Conservation (phyloP, 2,888 invertebrate genomes). For the Ormia ochracea region DNA sequence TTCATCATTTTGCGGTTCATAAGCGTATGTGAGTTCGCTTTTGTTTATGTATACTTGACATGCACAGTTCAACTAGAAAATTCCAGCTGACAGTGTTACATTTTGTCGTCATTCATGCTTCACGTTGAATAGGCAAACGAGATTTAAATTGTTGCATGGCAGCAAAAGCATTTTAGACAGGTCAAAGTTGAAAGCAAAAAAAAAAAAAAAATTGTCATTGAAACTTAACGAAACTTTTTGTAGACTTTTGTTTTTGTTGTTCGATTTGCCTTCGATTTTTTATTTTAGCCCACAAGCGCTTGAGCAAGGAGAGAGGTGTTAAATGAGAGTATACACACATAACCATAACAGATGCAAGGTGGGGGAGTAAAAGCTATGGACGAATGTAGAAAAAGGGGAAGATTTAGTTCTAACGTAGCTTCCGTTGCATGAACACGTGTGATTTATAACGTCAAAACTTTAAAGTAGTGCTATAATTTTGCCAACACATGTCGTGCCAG, state of each 20-base stretch:
- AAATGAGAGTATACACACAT: background rate
- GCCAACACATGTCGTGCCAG: background rate
- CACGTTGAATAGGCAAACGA: constrained; percentile 4
- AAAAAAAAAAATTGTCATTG: constrained; percentile 4
- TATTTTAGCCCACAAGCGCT: constrained; percentile 17
- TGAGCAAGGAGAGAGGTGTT: constrained; percentile 46
- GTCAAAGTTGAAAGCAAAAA: constrained; percentile 50
- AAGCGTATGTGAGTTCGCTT: background rate
- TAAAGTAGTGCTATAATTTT: background rate
- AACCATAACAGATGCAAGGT: background rate
- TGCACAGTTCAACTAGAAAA: background rate
- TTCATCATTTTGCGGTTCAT: background rate
- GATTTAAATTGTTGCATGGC: constrained; percentile 36
- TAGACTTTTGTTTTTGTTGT: constrained; percentile 23
- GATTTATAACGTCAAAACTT: constrained; percentile 3
- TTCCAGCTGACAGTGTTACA: background rate
- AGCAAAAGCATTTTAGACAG: constrained; percentile 38
- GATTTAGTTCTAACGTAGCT: constrained; percentile 44
- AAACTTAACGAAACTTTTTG: constrained; percentile 50
- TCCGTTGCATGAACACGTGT: constrained; percentile 41
- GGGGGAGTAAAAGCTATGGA: constrained; percentile 12
- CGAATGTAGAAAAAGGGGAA: constrained; percentile 34
- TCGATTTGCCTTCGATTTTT: background rate
- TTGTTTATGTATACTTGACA: background rate
- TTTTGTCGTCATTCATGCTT: background rate